phyloP scores from a whole-genome alignment of 2,797 vertebrate species.

The Enteromius fasciolatus region DNA sequence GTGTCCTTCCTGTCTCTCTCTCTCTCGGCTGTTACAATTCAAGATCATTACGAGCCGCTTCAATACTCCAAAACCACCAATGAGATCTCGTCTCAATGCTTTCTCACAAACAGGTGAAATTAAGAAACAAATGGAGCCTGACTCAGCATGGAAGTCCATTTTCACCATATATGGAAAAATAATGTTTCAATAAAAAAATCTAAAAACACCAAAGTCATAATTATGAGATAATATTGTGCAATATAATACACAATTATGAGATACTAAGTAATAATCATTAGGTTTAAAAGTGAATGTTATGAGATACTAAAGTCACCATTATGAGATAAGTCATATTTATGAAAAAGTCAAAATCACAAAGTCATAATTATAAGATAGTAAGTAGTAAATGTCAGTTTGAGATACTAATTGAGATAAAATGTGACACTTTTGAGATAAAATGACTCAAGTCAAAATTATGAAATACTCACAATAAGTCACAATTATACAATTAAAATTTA shows the following conservation, averaged over 20 bases:
- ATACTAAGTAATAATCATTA: no score
- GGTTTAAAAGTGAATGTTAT: no score
- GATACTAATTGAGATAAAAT: neutral
- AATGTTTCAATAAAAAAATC: neutral
- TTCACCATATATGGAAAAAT: neutral
- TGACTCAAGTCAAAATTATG: neutral
- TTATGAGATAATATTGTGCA: no score
- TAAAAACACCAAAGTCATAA: neutral
- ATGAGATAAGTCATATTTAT: neutral
- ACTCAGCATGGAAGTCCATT: neutral
- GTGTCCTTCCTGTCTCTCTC: slow-evolving; percentile 18
- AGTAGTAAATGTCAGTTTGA: neutral
- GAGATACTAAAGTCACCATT: neutral
- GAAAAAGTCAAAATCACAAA: neutral
- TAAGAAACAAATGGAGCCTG: neutral
- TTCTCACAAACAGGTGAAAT: neutral
- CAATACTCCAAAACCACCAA: neutral
- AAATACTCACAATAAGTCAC: neutral
- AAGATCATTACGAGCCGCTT: neutral
- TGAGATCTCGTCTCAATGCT: neutral
- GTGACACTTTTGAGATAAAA: no score
- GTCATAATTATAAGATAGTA: neutral
- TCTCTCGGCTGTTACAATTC: neutral
- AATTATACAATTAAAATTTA: neutral
- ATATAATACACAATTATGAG: no score